phyloP scores from a whole-genome alignment of 2,113 vertebrate species.

The Natator depressus region DNA sequence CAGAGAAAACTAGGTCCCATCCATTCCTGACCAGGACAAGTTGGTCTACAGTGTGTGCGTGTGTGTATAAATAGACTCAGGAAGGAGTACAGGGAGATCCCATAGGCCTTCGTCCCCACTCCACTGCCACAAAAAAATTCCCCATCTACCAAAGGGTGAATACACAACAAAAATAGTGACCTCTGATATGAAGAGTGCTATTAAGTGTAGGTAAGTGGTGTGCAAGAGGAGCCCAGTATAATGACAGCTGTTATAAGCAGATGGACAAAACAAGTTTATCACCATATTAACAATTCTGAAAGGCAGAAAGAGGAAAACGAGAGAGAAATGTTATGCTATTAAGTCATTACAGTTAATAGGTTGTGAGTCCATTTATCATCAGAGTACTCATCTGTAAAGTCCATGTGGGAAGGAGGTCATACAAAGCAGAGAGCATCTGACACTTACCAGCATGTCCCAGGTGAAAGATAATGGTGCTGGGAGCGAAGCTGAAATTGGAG shows the following conservation, averaged over 20 bases:
- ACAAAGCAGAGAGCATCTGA: conserved; percentile 64
- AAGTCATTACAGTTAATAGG: conserved; percentile 85
- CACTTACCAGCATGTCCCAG: conserved; percentile 94
- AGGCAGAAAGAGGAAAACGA: conserved; percentile 74
- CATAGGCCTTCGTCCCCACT: conserved; percentile 18
- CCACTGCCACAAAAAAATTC: conserved; percentile 32
- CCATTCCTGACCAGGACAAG: not conserved
- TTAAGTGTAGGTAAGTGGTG: conserved; percentile 72
- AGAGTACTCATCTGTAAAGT: conserved; percentile 53
- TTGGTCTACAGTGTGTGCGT: not conserved
- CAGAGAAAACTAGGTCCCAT: not conserved
- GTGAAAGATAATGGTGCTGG: conserved; percentile 96
- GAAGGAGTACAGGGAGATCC: not conserved
- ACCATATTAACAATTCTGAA: conserved; percentile 72
- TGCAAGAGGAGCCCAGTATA: conserved; percentile 60
- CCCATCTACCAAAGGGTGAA: conserved; percentile 47
- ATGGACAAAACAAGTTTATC: conserved; percentile 76
- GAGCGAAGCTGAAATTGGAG: conserved; percentile 96
- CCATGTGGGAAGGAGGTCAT: conserved; percentile 76
- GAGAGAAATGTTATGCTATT: conserved; percentile 79
- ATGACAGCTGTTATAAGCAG: conserved; percentile 72
- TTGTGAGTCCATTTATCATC: conserved; percentile 69
- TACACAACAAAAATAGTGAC: conserved; percentile 62
- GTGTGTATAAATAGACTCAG: not conserved
- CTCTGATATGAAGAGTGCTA: conserved; percentile 70